Percentiles rank a stretch among this genome's conserved stretches.
These are phyloP conservation scores for Xiphorhynchus elegans DNA, from an alignment of 2,113 vertebrate genomes.

Conservation along the genomic window DNA sequence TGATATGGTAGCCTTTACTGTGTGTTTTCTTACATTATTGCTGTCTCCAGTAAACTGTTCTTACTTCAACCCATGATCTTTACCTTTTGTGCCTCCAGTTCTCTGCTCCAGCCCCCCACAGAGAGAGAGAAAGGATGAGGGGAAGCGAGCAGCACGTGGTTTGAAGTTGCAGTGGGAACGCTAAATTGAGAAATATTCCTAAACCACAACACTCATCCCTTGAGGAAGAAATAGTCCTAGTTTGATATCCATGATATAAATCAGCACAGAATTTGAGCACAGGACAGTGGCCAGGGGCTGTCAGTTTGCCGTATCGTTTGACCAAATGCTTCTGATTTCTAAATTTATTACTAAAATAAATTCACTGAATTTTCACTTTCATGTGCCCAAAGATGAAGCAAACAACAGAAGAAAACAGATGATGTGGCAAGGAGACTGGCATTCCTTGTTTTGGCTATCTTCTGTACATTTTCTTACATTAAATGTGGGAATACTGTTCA, in stretches of 20 bases:
- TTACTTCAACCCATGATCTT: background rate
- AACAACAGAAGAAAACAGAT: background rate
- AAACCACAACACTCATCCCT: background rate
- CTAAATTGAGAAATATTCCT: background rate
- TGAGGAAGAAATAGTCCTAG: background rate
- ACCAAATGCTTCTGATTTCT: background rate
- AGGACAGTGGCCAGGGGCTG: background rate
- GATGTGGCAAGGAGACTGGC: background rate
- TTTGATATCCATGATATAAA: background rate
- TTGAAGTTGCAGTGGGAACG: background rate
- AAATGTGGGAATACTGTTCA: background rate
- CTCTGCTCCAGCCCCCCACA: background rate
- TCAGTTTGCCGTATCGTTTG: background rate
- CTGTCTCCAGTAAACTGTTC: background rate
- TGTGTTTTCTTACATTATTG: background rate
- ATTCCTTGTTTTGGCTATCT: background rate
- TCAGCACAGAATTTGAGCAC: background rate
- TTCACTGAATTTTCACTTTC: background rate
- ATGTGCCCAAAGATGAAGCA: background rate
- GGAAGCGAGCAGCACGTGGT: rapidly evolving
- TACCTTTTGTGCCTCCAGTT: background rate
- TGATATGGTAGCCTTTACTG: background rate
- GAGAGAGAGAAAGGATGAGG: background rate
- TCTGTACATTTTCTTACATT: background rate
- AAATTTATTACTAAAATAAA: background rate